Evolutionary conservation across 1,140 invertebrate genomes (phyloP).

Genomic region (Carcinoscorpius rotundicauda): DNA sequence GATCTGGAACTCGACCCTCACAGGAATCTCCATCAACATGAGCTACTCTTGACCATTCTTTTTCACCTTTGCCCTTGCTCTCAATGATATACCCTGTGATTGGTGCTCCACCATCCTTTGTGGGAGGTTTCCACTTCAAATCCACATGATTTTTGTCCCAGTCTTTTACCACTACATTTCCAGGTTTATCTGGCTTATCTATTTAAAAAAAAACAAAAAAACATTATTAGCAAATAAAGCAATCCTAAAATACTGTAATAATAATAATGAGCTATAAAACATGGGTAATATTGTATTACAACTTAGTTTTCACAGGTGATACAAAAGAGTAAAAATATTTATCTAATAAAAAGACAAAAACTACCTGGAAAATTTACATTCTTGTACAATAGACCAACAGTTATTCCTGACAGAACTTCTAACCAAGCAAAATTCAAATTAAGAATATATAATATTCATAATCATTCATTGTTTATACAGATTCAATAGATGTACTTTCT

Average conservation of each 20-base stretch:
- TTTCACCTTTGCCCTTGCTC: constrained; percentile 76
- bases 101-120: constrained; percentile 80
- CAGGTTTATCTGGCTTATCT: constrained; percentile 84
- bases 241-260: constrained; percentile 10
- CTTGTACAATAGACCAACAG: too few species aligned
- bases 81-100: constrained; percentile 89
- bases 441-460: too few species aligned
- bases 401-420: too few species aligned
- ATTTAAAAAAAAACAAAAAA: constrained; percentile 6
- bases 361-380: too few species aligned
- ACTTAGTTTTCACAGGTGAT: too few species aligned
- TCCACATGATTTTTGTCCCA: constrained; percentile 93
- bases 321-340: too few species aligned
- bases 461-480: too few species aligned
- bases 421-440: too few species aligned
- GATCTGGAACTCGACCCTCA: constrained; percentile 69
- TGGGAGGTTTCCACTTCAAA: constrained; percentile 77
- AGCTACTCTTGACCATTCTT: constrained; percentile 71
- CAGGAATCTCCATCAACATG: constrained; percentile 53
- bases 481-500: too few species aligned
- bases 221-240: background rate
- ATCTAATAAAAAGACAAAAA: too few species aligned
- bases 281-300: too few species aligned
- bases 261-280: too few species aligned
- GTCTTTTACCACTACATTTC: constrained; percentile 72